Conservation (phyloP, 2,888 invertebrate genomes). For the Mayetiola destructor region DNA sequence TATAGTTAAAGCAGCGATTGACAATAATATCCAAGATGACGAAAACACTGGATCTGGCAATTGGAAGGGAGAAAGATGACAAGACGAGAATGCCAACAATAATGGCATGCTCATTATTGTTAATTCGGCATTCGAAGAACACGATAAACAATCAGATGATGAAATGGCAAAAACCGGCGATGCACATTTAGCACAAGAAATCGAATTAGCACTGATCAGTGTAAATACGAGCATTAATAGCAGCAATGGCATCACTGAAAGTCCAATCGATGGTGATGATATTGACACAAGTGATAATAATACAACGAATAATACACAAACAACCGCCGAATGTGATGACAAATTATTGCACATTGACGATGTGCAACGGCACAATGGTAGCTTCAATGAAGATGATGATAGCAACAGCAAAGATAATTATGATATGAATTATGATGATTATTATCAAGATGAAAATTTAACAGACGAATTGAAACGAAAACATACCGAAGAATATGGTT, state of each 20-base stretch:
- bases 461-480: slow-evolving; percentile 21
- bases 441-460: slow-evolving; percentile 18
- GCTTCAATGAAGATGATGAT: too few relatives aligned
- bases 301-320: slow-evolving; percentile 5
- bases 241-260: slow-evolving; percentile 1
- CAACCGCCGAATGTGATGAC: slow-evolving; percentile 7
- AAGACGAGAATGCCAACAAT: slow-evolving; percentile 21
- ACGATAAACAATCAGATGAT: background rate
- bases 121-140: slow-evolving; percentile 9
- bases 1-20: slow-evolving; percentile 10
- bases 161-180: background rate
- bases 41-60: slow-evolving; percentile 16
- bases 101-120: slow-evolving; percentile 15
- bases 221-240: background rate
- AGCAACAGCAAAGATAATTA: slow-evolving; percentile 1
- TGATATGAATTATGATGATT: slow-evolving; percentile 21
- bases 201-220: background rate
- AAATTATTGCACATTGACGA: background rate
- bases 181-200: background rate
- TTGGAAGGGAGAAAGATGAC: slow-evolving; percentile 23
- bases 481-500: slow-evolving; percentile 31
- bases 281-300: slow-evolving; percentile 7
- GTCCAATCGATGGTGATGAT: slow-evolving; percentile 6
- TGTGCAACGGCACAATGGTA: background rate
- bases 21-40: slow-evolving; percentile 1